These are phyloP conservation scores for Apamea crenata DNA, from an alignment of 2,888 invertebrate species.

Conservation along the genomic window DNA sequence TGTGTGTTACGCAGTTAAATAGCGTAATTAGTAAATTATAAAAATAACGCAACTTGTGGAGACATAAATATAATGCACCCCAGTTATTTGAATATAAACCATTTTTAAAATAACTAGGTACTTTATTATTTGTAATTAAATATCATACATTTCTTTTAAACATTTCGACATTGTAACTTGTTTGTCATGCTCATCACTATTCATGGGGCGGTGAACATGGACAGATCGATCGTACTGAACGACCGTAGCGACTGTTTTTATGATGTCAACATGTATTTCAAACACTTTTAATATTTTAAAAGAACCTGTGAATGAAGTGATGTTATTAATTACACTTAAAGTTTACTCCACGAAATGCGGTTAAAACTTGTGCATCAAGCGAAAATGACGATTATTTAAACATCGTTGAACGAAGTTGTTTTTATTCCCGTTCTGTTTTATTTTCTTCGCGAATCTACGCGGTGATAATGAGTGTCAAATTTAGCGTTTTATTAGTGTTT, in stretches of 20 bases:
- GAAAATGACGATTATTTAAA: slow-evolving; percentile 57
- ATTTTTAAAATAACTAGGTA: neutral
- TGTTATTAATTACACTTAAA: slow-evolving; percentile 48
- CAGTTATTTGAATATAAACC: neutral
- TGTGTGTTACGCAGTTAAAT: neutral
- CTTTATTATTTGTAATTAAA: neutral
- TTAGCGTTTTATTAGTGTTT: slow-evolving; percentile 81
- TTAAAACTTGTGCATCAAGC: slow-evolving; percentile 45
- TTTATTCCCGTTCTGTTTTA: slow-evolving; percentile 66
- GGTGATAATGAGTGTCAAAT: slow-evolving; percentile 90
- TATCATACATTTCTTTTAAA: neutral
- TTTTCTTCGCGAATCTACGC: slow-evolving; percentile 69
- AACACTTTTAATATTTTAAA: slow-evolving; percentile 64
- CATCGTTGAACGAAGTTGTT: slow-evolving; percentile 57
- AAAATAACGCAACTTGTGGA: neutral
- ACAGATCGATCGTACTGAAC: slow-evolving; percentile 70
- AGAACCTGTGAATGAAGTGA: slow-evolving; percentile 55
- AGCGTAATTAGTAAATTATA: too few species aligned
- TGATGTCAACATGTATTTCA: slow-evolving; percentile 82
- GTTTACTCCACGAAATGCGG: slow-evolving; percentile 48
- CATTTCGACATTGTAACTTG: slow-evolving; percentile 30
- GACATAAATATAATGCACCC: neutral
- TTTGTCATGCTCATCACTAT: slow-evolving; percentile 41
- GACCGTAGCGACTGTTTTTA: slow-evolving; percentile 80
- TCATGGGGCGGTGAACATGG: slow-evolving; percentile 59